Percentiles rank a stretch among this genome's conserved stretches.
phyloP scores from a whole-genome alignment of 2,113 vertebrate species.

The Dipodomys stephensi region DNA sequence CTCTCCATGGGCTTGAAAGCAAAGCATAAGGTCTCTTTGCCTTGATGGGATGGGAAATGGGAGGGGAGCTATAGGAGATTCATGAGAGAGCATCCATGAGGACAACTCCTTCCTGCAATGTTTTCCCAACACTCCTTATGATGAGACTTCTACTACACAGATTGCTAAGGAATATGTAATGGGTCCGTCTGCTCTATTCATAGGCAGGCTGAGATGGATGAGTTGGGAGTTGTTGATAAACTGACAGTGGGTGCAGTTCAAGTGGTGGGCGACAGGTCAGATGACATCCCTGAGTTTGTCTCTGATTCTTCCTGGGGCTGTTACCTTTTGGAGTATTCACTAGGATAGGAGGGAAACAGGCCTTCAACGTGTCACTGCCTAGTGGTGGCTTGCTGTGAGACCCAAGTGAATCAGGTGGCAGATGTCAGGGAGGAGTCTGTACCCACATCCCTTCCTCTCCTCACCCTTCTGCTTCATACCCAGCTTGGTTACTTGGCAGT shows the following conservation, averaged over 20 bases:
- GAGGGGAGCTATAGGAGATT: not conserved
- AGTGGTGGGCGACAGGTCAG: not conserved
- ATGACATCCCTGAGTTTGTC: not conserved
- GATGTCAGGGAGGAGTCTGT: not conserved
- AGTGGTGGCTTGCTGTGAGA: not conserved
- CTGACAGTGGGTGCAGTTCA: not conserved
- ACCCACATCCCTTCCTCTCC: not conserved
- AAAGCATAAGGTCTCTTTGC: too few species aligned
- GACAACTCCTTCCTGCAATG: not conserved
- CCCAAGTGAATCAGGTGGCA: not conserved
- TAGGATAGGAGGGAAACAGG: not conserved
- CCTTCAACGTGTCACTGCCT: not conserved
- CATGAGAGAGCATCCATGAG: not conserved
- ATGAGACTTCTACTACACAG: too few species aligned
- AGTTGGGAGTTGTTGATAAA: not conserved
- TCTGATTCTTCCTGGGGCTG: not conserved
- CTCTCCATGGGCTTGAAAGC: not conserved
- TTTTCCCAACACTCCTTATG: not conserved
- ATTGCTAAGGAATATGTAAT: not conserved
- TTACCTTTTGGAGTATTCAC: rapidly evolving
- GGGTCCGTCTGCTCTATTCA: not conserved
- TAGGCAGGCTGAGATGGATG: too few species aligned
- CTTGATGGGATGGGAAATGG: not conserved
- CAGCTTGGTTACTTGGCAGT: not conserved
- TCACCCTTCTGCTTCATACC: not conserved